phyloP scores from a whole-genome alignment of 2,113 vertebrate species.

The Rhynchomys soricoides region DNA sequence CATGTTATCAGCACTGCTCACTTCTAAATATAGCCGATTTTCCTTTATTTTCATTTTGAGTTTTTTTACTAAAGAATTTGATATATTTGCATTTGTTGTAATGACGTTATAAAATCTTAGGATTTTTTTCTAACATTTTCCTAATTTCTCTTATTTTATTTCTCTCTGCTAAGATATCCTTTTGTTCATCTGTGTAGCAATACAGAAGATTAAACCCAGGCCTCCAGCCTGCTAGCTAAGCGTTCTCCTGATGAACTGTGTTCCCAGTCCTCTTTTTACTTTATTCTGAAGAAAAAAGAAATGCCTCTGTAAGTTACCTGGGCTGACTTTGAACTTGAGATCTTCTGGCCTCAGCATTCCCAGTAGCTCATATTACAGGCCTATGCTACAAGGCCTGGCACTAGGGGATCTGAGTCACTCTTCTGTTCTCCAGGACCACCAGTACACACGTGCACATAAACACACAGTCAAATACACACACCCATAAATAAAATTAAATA shows the following conservation, averaged over 20 bases:
- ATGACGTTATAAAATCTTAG: neutral
- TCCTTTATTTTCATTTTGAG: neutral
- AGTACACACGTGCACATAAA: neutral
- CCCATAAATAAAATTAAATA: neutral
- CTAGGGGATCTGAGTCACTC: no score
- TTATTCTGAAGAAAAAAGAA: neutral
- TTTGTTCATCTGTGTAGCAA: neutral
- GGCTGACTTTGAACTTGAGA: neutral
- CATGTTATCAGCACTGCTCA: neutral
- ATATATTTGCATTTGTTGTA: slow-evolving; percentile 23
- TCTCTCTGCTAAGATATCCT: neutral
- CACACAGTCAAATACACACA: neutral
- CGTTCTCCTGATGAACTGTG: no score
- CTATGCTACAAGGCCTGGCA: neutral
- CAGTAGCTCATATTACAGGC: neutral
- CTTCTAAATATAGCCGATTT: neutral
- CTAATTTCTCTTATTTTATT: neutral
- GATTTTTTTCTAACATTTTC: slow-evolving; percentile 19
- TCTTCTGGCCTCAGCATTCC: neutral
- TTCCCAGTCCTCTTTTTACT: neutral
- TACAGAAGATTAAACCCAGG: neutral
- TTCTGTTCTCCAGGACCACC: neutral
- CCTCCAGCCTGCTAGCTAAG: neutral
- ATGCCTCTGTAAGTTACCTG: neutral
- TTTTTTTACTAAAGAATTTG: neutral